Evolutionary conservation across 2,797 vertebrate genomes (phyloP).

Genomic region (Ibycter americanus): DNA sequence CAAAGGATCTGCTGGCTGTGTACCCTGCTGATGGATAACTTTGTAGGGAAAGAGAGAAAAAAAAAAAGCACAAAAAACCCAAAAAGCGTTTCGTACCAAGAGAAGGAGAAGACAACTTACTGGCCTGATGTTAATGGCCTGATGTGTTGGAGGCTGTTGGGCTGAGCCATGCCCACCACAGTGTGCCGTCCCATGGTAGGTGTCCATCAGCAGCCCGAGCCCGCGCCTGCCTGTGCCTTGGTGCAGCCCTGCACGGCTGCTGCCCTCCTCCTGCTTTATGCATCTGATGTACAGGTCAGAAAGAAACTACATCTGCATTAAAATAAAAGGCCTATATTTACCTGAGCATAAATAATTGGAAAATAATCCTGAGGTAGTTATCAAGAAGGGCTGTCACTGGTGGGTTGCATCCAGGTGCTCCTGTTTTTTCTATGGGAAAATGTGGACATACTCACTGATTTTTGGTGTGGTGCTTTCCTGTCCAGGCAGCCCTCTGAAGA

Average conservation of each 20-base stretch:
- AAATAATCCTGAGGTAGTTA: neutral
- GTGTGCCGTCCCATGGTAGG: neutral
- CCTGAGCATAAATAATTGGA: neutral
- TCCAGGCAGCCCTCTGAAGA: too few species aligned
- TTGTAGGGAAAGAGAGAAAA: neutral
- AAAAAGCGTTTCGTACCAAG: neutral
- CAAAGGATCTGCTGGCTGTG: neutral
- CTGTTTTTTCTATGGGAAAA: neutral
- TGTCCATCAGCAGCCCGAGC: neutral
- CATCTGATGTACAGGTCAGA: neutral
- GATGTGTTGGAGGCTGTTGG: neutral
- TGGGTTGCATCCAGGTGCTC: neutral
- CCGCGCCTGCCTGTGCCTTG: too few species aligned
- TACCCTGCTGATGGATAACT: neutral
- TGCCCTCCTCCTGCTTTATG: neutral
- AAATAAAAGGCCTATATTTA: neutral
- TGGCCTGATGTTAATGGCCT: neutral
- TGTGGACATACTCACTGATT: fast-evolving
- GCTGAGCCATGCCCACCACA: fast-evolving
- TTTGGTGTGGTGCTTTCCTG: neutral
- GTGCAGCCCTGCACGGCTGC: neutral
- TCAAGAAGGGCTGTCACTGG: neutral
- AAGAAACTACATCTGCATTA: neutral
- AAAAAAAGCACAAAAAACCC: too few species aligned
- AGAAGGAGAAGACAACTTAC: neutral